Evolutionary conservation across 1,140 invertebrate species (phyloP).

Genomic region (Pachypsylla venusta): DNA sequence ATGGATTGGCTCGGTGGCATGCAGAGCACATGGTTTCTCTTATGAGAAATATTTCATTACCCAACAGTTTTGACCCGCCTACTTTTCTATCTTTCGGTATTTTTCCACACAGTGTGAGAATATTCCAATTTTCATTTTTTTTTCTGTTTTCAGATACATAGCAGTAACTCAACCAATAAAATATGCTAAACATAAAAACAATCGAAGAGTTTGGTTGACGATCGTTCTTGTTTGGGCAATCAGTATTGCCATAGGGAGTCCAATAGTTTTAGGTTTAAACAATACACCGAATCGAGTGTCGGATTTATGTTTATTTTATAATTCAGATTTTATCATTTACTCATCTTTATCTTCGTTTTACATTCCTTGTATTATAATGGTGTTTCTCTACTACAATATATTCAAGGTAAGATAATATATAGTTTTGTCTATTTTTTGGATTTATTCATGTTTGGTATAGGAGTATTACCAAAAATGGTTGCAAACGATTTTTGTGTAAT

Average conservation of each 20-base stretch:
- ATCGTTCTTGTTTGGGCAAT: conserved; percentile 95
- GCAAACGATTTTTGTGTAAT: too few species aligned
- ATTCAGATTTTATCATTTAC: conserved; percentile 94
- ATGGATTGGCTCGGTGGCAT: too few species aligned
- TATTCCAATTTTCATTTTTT: conserved; percentile 1
- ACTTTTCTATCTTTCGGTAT: neutral
- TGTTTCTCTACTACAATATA: conserved; percentile 96
- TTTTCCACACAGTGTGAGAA: neutral
- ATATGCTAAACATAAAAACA: conserved; percentile 97
- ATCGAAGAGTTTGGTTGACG: conserved; percentile 82
- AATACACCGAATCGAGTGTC: conserved; percentile 61
- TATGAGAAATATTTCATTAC: too few species aligned
- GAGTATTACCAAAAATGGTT: too few species aligned
- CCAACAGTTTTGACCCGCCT: too few species aligned
- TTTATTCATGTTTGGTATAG: too few species aligned
- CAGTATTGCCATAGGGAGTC: conserved; percentile 89
- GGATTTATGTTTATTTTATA: conserved; percentile 88
- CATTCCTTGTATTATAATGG: conserved; percentile 97
- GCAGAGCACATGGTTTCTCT: too few species aligned
- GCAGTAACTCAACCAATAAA: conserved; percentile 97
- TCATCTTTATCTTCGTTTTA: conserved; percentile 98
- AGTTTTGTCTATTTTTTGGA: too few species aligned
- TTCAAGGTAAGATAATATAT: conserved; percentile 56
- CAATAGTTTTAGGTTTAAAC: conserved; percentile 91
- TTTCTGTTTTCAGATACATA: conserved; percentile 67